A percentile compares a stretch with the other conserved stretches of the same genome.
These are phyloP conservation scores for Zosterops hypoxanthus DNA, from an alignment of 2,113 vertebrate genomes.

Conservation along the genomic window DNA sequence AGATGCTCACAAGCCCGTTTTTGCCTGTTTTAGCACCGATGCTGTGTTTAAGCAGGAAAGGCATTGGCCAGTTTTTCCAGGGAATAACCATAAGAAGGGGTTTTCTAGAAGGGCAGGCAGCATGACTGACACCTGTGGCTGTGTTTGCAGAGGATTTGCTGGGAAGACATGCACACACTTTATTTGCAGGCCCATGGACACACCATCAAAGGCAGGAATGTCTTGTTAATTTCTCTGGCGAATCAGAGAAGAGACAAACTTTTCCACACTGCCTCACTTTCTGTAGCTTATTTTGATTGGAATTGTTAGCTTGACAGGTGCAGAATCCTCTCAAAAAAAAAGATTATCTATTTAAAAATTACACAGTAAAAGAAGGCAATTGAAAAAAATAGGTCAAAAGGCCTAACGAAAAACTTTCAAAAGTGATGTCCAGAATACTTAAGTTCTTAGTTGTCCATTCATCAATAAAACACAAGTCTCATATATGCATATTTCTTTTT, in stretches of 20 bases:
- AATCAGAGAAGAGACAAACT: neutral
- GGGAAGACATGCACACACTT: neutral
- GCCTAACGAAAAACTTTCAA: neutral
- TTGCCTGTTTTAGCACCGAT: neutral
- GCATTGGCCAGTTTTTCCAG: neutral
- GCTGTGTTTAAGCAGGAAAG: neutral
- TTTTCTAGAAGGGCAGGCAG: neutral
- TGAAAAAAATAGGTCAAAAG: neutral
- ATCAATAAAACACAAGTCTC: neutral
- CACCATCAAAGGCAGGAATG: neutral
- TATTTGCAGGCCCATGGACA: neutral
- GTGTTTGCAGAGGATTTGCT: neutral
- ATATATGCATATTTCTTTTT: fast-evolving
- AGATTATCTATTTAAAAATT: neutral
- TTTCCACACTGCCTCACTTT: neutral
- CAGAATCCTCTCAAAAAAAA: neutral
- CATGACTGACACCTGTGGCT: neutral
- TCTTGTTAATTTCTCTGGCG: neutral
- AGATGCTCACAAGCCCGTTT: neutral
- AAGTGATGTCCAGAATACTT: neutral
- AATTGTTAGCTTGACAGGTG: neutral
- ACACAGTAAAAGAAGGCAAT: neutral
- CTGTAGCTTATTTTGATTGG: neutral
- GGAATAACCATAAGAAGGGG: neutral
- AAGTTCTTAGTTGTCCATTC: neutral